Evolutionary conservation across 2,888 invertebrate species (phyloP).

Genomic region (Fragum fragum): DNA sequence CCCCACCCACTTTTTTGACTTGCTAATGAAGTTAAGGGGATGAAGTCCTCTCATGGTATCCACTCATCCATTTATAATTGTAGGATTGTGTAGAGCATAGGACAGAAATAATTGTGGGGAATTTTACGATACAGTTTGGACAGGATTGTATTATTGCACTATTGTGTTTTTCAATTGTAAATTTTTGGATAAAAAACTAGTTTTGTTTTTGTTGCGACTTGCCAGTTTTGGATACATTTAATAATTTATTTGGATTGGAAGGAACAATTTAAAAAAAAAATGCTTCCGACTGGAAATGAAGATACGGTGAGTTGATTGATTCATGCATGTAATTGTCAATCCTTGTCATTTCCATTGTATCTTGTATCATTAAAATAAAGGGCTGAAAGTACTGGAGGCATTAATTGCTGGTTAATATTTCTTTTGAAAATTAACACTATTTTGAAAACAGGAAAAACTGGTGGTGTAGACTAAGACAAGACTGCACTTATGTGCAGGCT

Average conservation of each 20-base stretch:
- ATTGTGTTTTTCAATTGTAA: background rate
- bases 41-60: background rate
- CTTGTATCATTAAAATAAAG: no score
- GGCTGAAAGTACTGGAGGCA: no score
- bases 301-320: slow-evolving; percentile 40
- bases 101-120: slow-evolving; percentile 12
- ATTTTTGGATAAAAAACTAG: background rate
- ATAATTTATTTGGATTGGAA: background rate
- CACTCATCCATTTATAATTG: slow-evolving; percentile 28
- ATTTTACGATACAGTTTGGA: slow-evolving; percentile 12
- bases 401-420: no score
- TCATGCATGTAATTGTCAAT: no score
- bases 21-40: background rate
- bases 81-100: slow-evolving; percentile 9
- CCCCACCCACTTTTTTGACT: background rate
- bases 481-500: no score
- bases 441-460: no score
- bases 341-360: no score
- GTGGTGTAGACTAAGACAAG: no score
- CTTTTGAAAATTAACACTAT: no score
- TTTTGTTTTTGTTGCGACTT: background rate
- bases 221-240: background rate
- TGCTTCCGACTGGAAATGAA: slow-evolving; percentile 53
- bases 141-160: background rate
- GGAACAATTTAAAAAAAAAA: background rate